Evolutionary conservation across 2,888 invertebrate genomes (phyloP).

Genomic region (Dilophus febrilis): DNA sequence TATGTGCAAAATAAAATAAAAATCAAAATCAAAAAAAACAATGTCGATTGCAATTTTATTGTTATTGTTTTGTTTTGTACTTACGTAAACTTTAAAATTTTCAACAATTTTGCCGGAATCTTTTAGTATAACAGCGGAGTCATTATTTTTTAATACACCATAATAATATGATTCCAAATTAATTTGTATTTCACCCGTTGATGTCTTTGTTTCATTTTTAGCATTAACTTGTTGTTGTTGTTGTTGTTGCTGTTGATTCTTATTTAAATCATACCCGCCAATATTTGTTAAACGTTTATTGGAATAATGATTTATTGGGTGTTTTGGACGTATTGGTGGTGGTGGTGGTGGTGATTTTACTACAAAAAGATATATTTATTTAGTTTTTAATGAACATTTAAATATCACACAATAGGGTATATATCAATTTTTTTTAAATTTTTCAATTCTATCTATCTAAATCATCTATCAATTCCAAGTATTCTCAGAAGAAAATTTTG

Average conservation of each 20-base stretch:
- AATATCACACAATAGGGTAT: no score
- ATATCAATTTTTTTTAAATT: no score
- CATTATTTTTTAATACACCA: no score
- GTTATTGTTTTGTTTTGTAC: not conserved
- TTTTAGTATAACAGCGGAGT: slow-evolving; percentile 18
- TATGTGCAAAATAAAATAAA: slow-evolving; percentile 4
- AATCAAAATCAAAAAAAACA: not conserved
- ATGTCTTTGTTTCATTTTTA: no score
- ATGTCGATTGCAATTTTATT: no score
- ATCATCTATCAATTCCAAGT: no score
- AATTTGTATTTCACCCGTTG: slow-evolving; percentile 14
- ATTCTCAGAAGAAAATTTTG: no score
- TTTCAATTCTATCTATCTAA: not conserved
- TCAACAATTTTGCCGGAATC: slow-evolving; percentile 6
- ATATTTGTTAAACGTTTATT: no score
- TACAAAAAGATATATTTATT: not conserved
- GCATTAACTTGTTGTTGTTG: slow-evolving; percentile 30
- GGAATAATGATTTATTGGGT: no score
- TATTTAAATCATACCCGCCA: not conserved
- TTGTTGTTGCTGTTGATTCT: slow-evolving; percentile 27
- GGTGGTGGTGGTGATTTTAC: slow-evolving; percentile 5
- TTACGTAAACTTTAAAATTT: slow-evolving; percentile 1
- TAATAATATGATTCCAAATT: slow-evolving; percentile 44
- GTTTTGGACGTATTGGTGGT: no score
- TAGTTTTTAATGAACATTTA: not conserved